Evolutionary conservation across 2,113 vertebrate species (phyloP).

Genomic region (Sinocyclocheilus anophthalmus): DNA sequence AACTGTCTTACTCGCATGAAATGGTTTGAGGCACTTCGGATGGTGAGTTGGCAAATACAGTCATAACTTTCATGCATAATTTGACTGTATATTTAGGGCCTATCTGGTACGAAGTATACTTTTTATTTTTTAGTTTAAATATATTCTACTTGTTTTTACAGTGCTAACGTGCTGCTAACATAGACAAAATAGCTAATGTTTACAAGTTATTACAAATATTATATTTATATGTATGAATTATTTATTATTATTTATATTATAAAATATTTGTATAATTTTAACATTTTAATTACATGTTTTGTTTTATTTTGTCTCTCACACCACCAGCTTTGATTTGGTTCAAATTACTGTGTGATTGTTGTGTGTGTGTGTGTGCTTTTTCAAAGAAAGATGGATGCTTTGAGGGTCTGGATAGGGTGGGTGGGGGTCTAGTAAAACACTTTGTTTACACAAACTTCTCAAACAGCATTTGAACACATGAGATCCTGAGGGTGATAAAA

Average conservation of each 20-base stretch:
- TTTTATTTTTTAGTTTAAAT: too few relatives aligned
- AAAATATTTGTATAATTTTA: too few relatives aligned
- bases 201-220: background rate
- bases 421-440: slow-evolving; percentile 19
- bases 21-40: background rate
- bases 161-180: background rate
- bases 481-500: slow-evolving; percentile 24
- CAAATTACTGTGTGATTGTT: background rate
- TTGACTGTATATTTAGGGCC: too few relatives aligned
- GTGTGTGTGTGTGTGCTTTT: background rate
- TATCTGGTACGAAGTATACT: background rate
- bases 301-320: background rate
- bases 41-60: background rate
- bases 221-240: background rate
- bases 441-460: slow-evolving; percentile 39
- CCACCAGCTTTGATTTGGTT: background rate
- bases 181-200: background rate
- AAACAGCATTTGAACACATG: slow-evolving; percentile 37
- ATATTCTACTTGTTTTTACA: background rate
- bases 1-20: background rate
- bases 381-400: slow-evolving; percentile 25
- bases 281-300: background rate
- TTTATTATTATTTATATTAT: background rate
- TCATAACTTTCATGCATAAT: background rate
- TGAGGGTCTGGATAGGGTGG: slow-evolving; percentile 22